Conservation (phyloP, 2,113 vertebrate genomes). For the Grus americana region DNA sequence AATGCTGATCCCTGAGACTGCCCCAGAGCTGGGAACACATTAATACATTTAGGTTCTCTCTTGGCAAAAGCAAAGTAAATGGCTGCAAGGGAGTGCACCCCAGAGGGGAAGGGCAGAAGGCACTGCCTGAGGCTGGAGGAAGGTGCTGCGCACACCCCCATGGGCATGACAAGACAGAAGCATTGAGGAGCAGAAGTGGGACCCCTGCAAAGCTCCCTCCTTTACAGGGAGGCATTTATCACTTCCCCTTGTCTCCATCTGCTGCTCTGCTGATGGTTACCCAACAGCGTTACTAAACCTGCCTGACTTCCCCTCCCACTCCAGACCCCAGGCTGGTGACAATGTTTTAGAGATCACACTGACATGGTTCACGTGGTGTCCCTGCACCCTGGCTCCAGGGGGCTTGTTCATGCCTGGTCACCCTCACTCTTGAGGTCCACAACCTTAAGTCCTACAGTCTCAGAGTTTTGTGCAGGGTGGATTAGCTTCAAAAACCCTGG, state of each 20-base stretch:
- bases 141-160: fast-evolving
- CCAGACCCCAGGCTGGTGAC: background rate
- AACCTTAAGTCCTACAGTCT: background rate
- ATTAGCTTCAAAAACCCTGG: background rate
- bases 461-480: background rate
- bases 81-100: background rate
- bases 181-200: background rate
- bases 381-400: background rate
- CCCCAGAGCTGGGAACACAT: background rate
- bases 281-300: background rate
- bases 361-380: background rate
- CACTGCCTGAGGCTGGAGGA: background rate
- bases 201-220: background rate
- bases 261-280: background rate
- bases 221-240: background rate
- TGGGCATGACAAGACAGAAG: background rate
- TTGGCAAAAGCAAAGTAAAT: background rate
- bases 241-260: background rate
- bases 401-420: background rate
- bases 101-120: background rate
- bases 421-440: background rate
- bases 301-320: background rate
- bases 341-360: background rate
- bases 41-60: background rate
- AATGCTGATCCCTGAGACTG: background rate